Evolutionary conservation across 2,113 vertebrate genomes (phyloP), one percentile per base, ranked within the genome.

Genomic region (Equus quagga): DNA sequence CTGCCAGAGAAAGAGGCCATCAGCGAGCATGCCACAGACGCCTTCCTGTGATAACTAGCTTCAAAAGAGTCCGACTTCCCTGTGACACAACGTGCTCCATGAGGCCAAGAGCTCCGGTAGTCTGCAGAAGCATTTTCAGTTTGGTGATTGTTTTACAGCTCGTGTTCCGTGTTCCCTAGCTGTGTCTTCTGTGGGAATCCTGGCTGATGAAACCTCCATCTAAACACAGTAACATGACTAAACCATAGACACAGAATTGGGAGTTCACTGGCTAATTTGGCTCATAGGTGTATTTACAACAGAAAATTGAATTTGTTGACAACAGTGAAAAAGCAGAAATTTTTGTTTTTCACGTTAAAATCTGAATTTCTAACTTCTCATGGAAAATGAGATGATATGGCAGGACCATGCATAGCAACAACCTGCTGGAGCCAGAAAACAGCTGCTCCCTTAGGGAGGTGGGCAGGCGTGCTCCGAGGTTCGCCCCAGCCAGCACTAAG

Each of bases 361-460:
- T 72, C 31, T 41, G 31, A 85, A n/a, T 86, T 72, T 95, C n/a
- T 58, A 92, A 26, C 11, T 75, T 82, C 44, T 91, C 54, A 80
- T 88, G 10, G 49, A 76, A 96, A 96, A 84, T 1, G 58, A 33
- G 44, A 90, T 60, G 13, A 17, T 33, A 46, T 4, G 33, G 70
- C 84, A 88, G 36, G 21, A 81, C 24, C 75, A 96, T 56, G 72
- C n/a, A 82, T 5, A 44, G 44, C 13, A 51, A 51, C 75, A 58
- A 82, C 21, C 36, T 14, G 24, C 4, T 58, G 56, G 31, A 95
- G 87, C 19, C 41, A 18, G 83, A 26, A 49, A 75, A 31, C 11
- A 46, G 72, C 36, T 54, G 26, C 8, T 70, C 28, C 10, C 3
- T 2, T 18, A 24, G 46, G 17, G 18, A 58, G 44, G 23, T 12